Conservation (phyloP, 2,113 vertebrate species). For the Piaya cayana region DNA sequence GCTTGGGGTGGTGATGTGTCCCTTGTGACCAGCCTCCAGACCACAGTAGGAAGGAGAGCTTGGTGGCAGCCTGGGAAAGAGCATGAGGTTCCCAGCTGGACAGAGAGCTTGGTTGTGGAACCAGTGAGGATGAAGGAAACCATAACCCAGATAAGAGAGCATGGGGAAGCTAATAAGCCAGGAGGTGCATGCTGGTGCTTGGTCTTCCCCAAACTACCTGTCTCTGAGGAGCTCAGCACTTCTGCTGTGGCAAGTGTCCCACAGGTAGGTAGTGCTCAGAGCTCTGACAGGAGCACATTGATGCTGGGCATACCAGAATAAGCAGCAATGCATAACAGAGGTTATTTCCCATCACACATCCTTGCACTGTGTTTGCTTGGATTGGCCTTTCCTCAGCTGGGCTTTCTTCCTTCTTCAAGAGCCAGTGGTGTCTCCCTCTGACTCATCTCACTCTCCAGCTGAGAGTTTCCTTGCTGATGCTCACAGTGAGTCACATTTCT, state of each 20-base stretch:
- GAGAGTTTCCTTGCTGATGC: not conserved
- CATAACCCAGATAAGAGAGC: fast-evolving
- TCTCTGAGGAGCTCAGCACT: not conserved
- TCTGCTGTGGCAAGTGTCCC: not conserved
- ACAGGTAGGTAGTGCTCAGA: fast-evolving
- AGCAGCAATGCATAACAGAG: not conserved
- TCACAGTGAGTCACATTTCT: not conserved
- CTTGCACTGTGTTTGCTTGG: not conserved
- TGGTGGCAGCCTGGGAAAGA: not conserved
- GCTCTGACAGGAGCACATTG: not conserved
- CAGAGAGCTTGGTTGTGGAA: not conserved
- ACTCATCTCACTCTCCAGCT: not conserved
- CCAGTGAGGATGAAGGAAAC: not conserved
- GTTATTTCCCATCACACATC: not conserved
- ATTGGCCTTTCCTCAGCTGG: not conserved
- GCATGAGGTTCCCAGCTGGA: not conserved
- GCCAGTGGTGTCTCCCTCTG: not conserved
- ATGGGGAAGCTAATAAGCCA: not conserved
- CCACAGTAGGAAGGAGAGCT: fast-evolving
- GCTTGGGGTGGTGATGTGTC: not conserved
- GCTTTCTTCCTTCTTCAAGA: not conserved
- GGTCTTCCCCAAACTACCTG: not conserved
- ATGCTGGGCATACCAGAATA: fast-evolving
- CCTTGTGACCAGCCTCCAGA: not conserved
- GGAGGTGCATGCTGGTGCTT: not conserved